phyloP scores from a whole-genome alignment of 2,113 vertebrate species.

The Todiramphus saurophagus region DNA sequence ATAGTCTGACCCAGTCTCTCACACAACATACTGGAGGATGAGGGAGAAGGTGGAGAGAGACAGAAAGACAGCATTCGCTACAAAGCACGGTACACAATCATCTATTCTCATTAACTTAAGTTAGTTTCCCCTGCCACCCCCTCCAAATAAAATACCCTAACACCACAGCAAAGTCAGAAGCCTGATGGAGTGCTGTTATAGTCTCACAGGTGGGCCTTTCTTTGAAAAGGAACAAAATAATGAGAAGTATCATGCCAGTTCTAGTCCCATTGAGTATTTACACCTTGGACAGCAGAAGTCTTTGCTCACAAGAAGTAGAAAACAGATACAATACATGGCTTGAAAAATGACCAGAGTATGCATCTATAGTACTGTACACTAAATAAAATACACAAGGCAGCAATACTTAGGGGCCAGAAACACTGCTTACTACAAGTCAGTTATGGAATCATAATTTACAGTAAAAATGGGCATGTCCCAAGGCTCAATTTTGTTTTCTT shows the following conservation, averaged over 20 bases:
- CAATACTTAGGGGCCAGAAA: constrained; percentile 89
- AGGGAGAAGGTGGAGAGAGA: constrained; percentile 68
- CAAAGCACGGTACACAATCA: constrained; percentile 73
- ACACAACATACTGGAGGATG: constrained; percentile 72
- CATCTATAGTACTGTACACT: constrained; percentile 91
- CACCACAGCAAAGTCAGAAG: constrained; percentile 69
- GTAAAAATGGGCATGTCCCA: constrained; percentile 97
- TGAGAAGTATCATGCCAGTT: constrained; percentile 90
- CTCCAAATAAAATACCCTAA: constrained; percentile 73
- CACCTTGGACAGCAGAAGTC: constrained; percentile 92
- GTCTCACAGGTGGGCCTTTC: constrained; percentile 77
- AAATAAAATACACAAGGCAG: constrained; percentile 89
- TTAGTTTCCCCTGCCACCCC: constrained; percentile 67
- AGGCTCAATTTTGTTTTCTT: constrained; percentile 95
- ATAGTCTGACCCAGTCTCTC: constrained; percentile 75
- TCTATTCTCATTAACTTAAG: constrained; percentile 61
- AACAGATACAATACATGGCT: constrained; percentile 87
- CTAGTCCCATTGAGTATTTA: constrained; percentile 92
- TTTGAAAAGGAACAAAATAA: constrained; percentile 74
- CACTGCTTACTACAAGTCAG: constrained; percentile 94
- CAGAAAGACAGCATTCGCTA: constrained; percentile 69
- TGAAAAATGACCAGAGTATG: constrained; percentile 84
- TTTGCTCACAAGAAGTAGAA: constrained; percentile 88
- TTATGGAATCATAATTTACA: constrained; percentile 99
- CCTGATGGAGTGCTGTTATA: constrained; percentile 86